These are phyloP conservation scores for Cheilosia vernalis DNA, from an alignment of 2,888 invertebrate genomes.

Conservation along the genomic window DNA sequence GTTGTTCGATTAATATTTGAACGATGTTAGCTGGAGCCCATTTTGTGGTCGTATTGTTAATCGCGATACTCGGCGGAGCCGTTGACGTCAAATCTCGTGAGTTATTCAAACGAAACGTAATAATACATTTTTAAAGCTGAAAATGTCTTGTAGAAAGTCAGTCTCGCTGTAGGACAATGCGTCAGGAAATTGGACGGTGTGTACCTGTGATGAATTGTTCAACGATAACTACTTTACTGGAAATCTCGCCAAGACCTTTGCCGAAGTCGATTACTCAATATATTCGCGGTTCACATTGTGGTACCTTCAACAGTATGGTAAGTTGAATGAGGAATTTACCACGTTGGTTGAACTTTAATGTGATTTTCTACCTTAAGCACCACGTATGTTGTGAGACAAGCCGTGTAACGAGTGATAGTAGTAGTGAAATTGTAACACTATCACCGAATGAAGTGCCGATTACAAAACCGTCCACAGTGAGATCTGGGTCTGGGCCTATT, in stretches of 20 bases:
- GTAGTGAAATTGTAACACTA: neutral
- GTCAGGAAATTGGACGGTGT: slow-evolving; percentile 33
- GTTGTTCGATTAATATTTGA: too few relatives aligned
- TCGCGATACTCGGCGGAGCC: too few relatives aligned
- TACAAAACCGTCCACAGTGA: neutral
- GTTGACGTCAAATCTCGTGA: too few relatives aligned
- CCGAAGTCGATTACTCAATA: slow-evolving; percentile 30
- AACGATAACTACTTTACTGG: slow-evolving; percentile 42
- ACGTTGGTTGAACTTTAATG: neutral
- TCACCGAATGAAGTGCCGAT: neutral
- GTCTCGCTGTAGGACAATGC: slow-evolving; percentile 45
- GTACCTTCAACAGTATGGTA: slow-evolving; percentile 48
- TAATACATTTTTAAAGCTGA: neutral
- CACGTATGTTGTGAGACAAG: slow-evolving; percentile 56
- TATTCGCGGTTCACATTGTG: slow-evolving; percentile 58
- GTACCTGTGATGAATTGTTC: slow-evolving; percentile 57
- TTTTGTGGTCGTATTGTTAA: too few relatives aligned
- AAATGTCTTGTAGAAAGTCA: slow-evolving; percentile 11
- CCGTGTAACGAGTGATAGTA: neutral
- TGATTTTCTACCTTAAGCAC: slow-evolving; percentile 30
- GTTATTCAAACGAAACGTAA: too few relatives aligned
- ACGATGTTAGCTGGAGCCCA: too few relatives aligned
- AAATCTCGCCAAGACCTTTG: slow-evolving; percentile 28
- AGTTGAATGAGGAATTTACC: neutral
- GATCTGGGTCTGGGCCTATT: neutral